Evolutionary conservation across 1,140 invertebrate genomes (phyloP).

Genomic region (Protaetia brevitarsis): DNA sequence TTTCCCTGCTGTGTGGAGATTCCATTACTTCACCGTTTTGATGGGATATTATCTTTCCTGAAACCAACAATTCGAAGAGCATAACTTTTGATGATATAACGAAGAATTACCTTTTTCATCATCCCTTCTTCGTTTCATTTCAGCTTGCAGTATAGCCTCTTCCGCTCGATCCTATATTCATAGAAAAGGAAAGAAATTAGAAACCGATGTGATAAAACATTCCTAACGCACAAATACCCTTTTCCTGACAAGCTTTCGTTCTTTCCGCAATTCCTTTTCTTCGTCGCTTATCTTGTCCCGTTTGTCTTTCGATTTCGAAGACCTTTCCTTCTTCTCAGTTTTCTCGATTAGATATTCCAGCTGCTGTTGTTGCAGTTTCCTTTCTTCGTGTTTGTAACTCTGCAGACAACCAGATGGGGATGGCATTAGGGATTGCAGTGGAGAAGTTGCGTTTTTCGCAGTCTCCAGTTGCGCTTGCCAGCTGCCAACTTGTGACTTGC

Average conservation of each 20-base stretch:
- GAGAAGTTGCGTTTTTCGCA: conserved; percentile 31
- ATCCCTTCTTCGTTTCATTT: conserved; percentile 71
- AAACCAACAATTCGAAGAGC: not conserved
- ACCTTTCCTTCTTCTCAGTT: conserved; percentile 65
- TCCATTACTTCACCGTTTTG: conserved; percentile 59
- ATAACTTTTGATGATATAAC: no score
- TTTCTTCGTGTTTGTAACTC: conserved; percentile 55
- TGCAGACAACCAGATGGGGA: conserved; percentile 44
- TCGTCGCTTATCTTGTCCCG: conserved; percentile 58
- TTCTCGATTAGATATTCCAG: conserved; percentile 45
- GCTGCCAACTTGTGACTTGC: conserved; percentile 33
- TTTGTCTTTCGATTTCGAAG: conserved; percentile 60
- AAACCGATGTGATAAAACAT: not conserved
- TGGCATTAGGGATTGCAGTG: conserved; percentile 32
- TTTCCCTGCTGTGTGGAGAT: conserved; percentile 50
- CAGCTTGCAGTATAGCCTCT: conserved; percentile 55
- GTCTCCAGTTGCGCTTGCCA: conserved; percentile 33
- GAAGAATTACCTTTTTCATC: conserved; percentile 74
- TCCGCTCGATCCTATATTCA: conserved; percentile 63
- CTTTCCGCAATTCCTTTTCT: conserved; percentile 69
- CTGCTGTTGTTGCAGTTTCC: conserved; percentile 46
- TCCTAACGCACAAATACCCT: conserved; percentile 51
- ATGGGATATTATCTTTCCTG: conserved; percentile 50
- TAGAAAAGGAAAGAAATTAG: not conserved
- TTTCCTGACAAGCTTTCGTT: conserved; percentile 72